These are phyloP conservation scores for Leptopilina boulardi DNA, from an alignment of 1,140 invertebrate genomes.

Conservation along the genomic window DNA sequence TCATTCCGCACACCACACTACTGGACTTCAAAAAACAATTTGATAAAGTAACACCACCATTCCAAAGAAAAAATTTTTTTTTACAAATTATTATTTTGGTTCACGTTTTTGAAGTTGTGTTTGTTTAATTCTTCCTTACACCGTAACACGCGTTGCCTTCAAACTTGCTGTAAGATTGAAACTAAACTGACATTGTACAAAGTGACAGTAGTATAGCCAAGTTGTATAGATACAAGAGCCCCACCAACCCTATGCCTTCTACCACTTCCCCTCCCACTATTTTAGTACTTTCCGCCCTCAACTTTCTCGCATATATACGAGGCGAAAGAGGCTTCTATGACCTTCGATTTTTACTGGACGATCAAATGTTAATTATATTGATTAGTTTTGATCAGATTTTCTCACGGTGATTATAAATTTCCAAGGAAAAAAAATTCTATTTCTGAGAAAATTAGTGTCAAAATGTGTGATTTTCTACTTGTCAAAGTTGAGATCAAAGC, in stretches of 20 bases:
- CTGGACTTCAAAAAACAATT: not conserved
- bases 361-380: conserved; percentile 48
- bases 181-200: conserved; percentile 55
- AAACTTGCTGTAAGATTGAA: conserved; percentile 52
- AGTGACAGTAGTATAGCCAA: conserved; percentile 53
- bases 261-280: conserved; percentile 33
- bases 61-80: conserved; percentile 28
- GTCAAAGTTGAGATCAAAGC: too few relatives aligned
- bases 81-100: too few relatives aligned
- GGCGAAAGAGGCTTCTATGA: conserved; percentile 55
- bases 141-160: conserved; percentile 20
- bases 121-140: too few relatives aligned
- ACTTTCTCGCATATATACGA: conserved; percentile 62
- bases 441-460: too few relatives aligned
- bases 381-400: too few relatives aligned
- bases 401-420: too few relatives aligned
- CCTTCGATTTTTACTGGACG: conserved; percentile 54
- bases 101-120: not conserved
- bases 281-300: conserved; percentile 51
- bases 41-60: conserved; percentile 3
- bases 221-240: conserved; percentile 43
- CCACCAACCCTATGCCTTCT: conserved; percentile 49
- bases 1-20: conserved; percentile 45
- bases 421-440: too few relatives aligned
- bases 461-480: too few relatives aligned